These are phyloP conservation scores for Aratinga solstitialis DNA, from an alignment of 2,797 vertebrate genomes.

Conservation along the genomic window DNA sequence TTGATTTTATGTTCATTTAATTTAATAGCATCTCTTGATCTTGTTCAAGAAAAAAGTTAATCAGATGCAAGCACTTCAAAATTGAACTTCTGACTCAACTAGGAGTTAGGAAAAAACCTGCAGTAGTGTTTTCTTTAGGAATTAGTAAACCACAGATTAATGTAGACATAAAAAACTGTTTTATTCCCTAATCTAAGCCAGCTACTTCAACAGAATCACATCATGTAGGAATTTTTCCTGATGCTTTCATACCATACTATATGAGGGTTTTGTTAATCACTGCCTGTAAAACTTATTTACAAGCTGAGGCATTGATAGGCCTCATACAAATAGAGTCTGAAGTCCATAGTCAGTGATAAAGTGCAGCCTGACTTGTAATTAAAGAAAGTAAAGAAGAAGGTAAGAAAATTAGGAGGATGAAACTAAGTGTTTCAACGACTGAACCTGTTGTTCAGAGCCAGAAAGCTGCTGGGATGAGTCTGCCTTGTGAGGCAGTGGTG, in stretches of 20 bases:
- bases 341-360: neutral
- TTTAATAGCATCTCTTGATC: neutral
- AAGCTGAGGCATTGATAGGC: neutral
- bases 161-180: neutral
- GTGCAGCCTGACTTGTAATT: neutral
- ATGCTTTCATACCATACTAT: neutral
- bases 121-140: neutral
- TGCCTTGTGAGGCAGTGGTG: neutral
- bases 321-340: neutral
- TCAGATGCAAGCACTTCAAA: neutral
- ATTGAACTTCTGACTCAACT: neutral
- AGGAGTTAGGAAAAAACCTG: neutral
- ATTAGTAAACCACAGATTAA: neutral
- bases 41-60: neutral
- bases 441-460: neutral
- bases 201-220: neutral
- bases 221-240: neutral
- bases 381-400: neutral
- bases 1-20: neutral
- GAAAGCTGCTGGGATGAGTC: neutral
- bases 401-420: neutral
- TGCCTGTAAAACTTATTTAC: neutral
- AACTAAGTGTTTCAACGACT: neutral
- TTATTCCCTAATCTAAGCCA: neutral
- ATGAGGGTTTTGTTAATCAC: neutral